phyloP scores from a whole-genome alignment of 1,140 invertebrate species.

The Aphidius gifuensis region DNA sequence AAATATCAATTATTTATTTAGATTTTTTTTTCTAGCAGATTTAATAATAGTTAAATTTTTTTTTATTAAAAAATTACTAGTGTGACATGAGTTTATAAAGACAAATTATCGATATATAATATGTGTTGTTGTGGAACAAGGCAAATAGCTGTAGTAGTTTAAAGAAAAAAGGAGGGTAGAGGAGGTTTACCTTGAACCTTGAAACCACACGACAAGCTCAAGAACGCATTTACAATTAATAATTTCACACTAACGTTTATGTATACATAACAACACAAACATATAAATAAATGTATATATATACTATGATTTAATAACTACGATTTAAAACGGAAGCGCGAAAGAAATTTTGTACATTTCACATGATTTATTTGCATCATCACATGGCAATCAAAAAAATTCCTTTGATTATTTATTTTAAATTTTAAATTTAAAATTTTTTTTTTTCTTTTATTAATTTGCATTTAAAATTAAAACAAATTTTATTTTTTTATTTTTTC shows the following conservation, averaged over 20 bases:
- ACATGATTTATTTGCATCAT: not conserved
- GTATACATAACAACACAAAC: not conserved
- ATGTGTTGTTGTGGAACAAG: too few species aligned
- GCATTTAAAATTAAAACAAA: not conserved
- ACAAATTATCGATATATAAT: too few species aligned
- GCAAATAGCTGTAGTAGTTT: too few species aligned
- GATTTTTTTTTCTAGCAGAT: too few species aligned
- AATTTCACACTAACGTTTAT: conserved; percentile 24
- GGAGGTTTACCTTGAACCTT: conserved; percentile 48
- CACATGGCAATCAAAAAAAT: too few species aligned
- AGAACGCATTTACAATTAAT: conserved; percentile 36
- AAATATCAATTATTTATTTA: too few species aligned
- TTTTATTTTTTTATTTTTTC: too few species aligned
- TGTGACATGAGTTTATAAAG: too few species aligned
- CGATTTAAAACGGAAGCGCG: not conserved
- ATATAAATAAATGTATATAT: too few species aligned
- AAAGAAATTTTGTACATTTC: not conserved
- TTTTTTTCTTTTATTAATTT: not conserved
- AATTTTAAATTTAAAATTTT: not conserved
- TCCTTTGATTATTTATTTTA: not conserved
- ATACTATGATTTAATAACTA: not conserved
- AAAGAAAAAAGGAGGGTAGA: not conserved
- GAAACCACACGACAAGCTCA: conserved; percentile 26
- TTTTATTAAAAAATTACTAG: too few species aligned
- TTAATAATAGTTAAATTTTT: too few species aligned